Percentiles rank a stretch among this genome's conserved stretches.
phyloP scores from a whole-genome alignment of 2,113 vertebrate species.

The Tor tambroides region DNA sequence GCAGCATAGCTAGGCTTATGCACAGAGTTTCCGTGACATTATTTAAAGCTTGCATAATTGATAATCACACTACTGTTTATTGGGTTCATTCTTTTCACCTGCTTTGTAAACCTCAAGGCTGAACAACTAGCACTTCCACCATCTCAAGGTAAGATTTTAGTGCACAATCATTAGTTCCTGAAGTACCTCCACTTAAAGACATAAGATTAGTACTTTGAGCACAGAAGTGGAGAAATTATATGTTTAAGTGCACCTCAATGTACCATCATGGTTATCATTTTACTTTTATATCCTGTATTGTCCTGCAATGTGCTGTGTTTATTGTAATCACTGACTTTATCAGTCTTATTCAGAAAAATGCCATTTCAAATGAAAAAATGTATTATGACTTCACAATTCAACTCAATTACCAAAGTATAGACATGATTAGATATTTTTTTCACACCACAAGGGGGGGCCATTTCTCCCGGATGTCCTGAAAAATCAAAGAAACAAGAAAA shows the following conservation, averaged over 20 bases:
- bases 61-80: not conserved
- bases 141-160: not conserved
- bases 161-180: not conserved
- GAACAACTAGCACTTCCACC: not conserved
- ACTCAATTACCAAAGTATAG: not conserved
- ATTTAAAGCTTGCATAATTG: constrained; percentile 6
- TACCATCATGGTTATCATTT: too few relatives aligned
- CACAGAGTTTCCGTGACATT: not conserved
- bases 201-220: not conserved
- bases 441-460: constrained; percentile 18
- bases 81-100: not conserved
- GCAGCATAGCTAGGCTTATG: not conserved
- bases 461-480: not conserved
- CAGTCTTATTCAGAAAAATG: not conserved
- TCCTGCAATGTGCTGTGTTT: not conserved
- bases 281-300: not conserved
- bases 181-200: not conserved
- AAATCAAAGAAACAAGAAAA: not conserved
- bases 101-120: constrained; percentile 4
- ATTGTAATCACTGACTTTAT: not conserved
- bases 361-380: not conserved
- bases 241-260: not conserved
- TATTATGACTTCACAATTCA: not conserved
- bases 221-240: not conserved
- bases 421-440: not conserved